Percentiles rank a stretch among this genome's conserved stretches.
phyloP scores from a whole-genome alignment of 2,888 invertebrate genomes.

The Monoplex corrugatus region DNA sequence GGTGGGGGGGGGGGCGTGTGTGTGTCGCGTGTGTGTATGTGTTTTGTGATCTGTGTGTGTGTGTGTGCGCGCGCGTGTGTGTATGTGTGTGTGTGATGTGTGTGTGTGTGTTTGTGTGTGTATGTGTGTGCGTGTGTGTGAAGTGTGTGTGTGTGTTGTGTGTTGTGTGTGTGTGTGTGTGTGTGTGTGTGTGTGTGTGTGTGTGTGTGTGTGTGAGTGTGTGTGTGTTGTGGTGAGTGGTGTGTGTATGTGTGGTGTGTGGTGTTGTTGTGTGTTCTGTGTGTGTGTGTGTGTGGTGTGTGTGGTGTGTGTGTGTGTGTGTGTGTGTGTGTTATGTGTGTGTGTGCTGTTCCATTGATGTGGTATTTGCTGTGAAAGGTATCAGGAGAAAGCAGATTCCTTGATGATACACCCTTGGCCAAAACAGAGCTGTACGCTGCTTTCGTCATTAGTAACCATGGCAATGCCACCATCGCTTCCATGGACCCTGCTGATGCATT shows the following conservation, averaged over 20 bases:
- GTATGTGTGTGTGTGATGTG: too few relatives aligned
- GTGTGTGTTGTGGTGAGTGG: too few relatives aligned
- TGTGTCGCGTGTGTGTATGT: too few relatives aligned
- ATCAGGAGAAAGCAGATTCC: conserved; percentile 89
- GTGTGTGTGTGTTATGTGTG: neutral
- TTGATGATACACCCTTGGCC: conserved; percentile 85
- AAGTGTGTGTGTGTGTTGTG: too few relatives aligned
- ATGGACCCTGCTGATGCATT: conserved; percentile 87
- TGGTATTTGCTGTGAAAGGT: conserved; percentile 58
- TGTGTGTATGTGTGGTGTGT: neutral
- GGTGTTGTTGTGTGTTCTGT: neutral
- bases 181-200: too few relatives aligned
- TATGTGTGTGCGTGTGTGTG: too few relatives aligned
- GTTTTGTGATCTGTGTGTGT: too few relatives aligned
- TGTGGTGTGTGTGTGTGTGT: neutral
- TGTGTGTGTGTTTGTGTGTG: too few relatives aligned
- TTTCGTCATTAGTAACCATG: conserved; percentile 86
- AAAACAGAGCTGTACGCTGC: conserved; percentile 88
- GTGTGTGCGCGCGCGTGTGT: too few relatives aligned
- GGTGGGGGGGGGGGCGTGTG: too few relatives aligned
- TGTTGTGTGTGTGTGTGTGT: too few relatives aligned
- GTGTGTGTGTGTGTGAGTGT: too few relatives aligned
- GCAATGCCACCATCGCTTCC: conserved; percentile 84
- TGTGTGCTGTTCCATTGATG: neutral
- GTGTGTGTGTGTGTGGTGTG: neutral